phyloP scores from a whole-genome alignment of 2,888 invertebrate species.

The Neoitamus cyanurus region DNA sequence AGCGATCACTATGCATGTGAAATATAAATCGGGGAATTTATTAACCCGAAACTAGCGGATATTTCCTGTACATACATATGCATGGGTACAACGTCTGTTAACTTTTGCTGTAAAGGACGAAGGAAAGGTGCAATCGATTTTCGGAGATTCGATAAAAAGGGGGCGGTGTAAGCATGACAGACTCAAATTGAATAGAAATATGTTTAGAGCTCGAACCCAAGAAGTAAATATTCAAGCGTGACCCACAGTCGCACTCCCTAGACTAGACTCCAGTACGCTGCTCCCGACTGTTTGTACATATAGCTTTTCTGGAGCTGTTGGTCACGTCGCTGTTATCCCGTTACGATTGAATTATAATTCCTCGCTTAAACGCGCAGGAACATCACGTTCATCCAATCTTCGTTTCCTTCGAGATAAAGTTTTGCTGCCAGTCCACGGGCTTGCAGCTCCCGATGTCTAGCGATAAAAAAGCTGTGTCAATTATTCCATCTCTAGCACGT shows the following conservation, averaged over 20 bases:
- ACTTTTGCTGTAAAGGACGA: no score
- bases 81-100: no score
- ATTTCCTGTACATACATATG: no score
- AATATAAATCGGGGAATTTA: no score
- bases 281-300: neutral
- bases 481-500: conserved; percentile 33
- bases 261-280: neutral
- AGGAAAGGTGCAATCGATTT: no score
- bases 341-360: conserved; percentile 31
- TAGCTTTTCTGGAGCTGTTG: neutral
- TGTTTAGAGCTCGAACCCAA: neutral
- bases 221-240: neutral
- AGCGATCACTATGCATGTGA: no score
- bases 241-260: neutral
- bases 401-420: conserved; percentile 21
- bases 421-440: conserved; percentile 3
- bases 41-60: no score
- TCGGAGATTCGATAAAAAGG: no score
- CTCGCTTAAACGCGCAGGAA: neutral
- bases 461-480: conserved; percentile 31
- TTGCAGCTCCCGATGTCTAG: neutral
- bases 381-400: conserved; percentile 35
- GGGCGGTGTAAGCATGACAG: no score
- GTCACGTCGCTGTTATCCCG: conserved; percentile 11
- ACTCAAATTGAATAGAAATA: neutral